Base-by-base conservation (phyloP, 1,140 invertebrate genomes). In the Hestina assimilis region DNA sequence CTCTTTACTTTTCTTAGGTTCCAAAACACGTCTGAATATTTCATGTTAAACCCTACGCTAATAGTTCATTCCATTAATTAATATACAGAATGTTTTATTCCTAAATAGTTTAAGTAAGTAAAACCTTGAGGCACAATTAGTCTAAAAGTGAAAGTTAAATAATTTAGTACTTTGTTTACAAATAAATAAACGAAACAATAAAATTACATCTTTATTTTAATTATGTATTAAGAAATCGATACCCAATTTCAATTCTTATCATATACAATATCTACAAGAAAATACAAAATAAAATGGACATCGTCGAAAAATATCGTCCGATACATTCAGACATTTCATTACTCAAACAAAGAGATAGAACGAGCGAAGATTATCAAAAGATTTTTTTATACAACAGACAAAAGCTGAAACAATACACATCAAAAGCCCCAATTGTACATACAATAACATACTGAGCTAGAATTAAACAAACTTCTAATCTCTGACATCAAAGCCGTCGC, bases 381-480 rank as follows among this genome's bases (percentile, higher is more conserved):
- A 31, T 19, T 45, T 38, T 42, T 42, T 48, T 35, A 29, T 57
- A 40, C 11, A 23, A 42, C 29, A 38, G 46, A 38, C 31, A 19
- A 38, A 31, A 9, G 35, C 54, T 48, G 45, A 57, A 57, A 57
- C 62, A 64, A 59, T 64, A 47, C 51, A 59, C 57, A 58, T 63
- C 52, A 59, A 67, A 64, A 41, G 51, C 40, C 29, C 58, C 52
- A 56, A 59, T 59, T 51, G 55, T 63, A 58, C 56, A 45, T 51
- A 59, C 58, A 66, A 66, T 66, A 69, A 66, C 61, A 67, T 43
- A 58, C 63, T 52, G 61, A 57, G 45, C 56, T 63, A 53, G 60
- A 75, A 74, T 71, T 73, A 82, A 81, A 73, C 75, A 81, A 83
- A 83, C 65, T 78, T 79, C 63, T 85, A 85, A 85, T 87, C 83